These are phyloP conservation scores for Homarus americanus DNA, from an alignment of 1,140 invertebrate genomes.

Conservation along the genomic window DNA sequence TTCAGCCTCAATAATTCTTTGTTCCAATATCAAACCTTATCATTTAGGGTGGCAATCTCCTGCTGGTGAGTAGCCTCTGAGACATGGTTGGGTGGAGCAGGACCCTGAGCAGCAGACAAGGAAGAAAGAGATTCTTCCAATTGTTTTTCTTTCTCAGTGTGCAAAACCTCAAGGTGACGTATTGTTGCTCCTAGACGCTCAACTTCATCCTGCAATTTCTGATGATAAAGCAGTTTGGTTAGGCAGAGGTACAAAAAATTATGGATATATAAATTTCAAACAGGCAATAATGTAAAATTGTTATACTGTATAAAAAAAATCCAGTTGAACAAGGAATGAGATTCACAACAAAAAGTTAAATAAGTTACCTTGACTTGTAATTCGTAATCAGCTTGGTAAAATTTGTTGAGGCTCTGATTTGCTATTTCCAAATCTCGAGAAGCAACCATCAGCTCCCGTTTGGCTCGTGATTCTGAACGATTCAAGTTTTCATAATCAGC, in stretches of 20 bases:
- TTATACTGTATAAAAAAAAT: no score
- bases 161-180: conserved; percentile 53
- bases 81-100: conserved; percentile 56
- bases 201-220: conserved; percentile 61
- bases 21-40: conserved; percentile 36
- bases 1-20: no score
- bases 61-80: conserved; percentile 42
- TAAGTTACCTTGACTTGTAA: conserved; percentile 43
- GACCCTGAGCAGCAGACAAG: conserved; percentile 41
- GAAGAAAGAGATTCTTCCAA: conserved; percentile 42
- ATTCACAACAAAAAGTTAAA: background rate
- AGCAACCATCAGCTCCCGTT: conserved; percentile 47
- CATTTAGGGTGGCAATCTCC: conserved; percentile 46
- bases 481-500: conserved; percentile 53
- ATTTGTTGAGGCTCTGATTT: conserved; percentile 57
- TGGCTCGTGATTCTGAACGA: conserved; percentile 48
- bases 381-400: conserved; percentile 52
- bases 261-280: background rate
- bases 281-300: no score
- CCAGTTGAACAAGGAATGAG: background rate
- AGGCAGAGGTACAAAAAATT: background rate
- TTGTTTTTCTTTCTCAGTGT: conserved; percentile 58
- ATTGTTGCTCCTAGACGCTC: conserved; percentile 44
- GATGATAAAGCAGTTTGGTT: background rate
- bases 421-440: conserved; percentile 43